Evolutionary conservation across 2,888 invertebrate genomes (phyloP).

Genomic region (Caenorhabditis japonica): DNA sequence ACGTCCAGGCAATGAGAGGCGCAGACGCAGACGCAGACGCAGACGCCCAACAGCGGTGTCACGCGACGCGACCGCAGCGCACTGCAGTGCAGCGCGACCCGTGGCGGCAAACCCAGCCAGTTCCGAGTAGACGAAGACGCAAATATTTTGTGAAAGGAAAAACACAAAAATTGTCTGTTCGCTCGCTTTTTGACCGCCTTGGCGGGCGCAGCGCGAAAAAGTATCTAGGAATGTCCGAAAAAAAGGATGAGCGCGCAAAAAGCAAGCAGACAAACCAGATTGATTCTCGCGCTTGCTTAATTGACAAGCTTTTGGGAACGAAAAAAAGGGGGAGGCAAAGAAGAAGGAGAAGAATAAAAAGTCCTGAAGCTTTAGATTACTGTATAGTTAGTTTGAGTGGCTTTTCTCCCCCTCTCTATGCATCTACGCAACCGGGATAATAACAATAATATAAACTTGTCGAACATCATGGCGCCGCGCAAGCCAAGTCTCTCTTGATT

Average conservation of each 20-base stretch:
- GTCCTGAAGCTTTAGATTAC: constrained; percentile 18
- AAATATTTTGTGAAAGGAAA: constrained; percentile 9
- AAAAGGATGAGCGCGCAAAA: too few relatives aligned
- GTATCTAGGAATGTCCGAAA: constrained; percentile 48
- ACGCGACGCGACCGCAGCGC: too few relatives aligned
- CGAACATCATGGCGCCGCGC: constrained; percentile 37
- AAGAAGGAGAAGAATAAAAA: constrained; percentile 10
- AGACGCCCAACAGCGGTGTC: too few relatives aligned
- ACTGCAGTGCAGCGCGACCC: too few relatives aligned
- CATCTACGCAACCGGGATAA: constrained; percentile 21
- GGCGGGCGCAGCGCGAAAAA: constrained; percentile 40
- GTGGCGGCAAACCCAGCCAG: too few relatives aligned
- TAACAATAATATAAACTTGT: constrained; percentile 56
- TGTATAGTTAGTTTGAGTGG: constrained; percentile 44
- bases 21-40: too few relatives aligned
- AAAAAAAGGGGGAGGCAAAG: neutral
- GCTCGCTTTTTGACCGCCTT: too few relatives aligned
- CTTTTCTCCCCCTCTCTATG: neutral
- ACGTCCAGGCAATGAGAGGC: too few relatives aligned
- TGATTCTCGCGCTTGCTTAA: constrained; percentile 53
- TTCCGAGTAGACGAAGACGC: neutral
- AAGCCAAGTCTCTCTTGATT: constrained; percentile 27
- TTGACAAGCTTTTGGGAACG: constrained; percentile 42
- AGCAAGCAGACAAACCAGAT: constrained; percentile 35
- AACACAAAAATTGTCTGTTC: too few relatives aligned